A percentile compares a stretch with the other conserved stretches of the same genome.
These are phyloP conservation scores for Agrotis puta DNA, from an alignment of 2,888 invertebrate genomes.

Conservation along the genomic window DNA sequence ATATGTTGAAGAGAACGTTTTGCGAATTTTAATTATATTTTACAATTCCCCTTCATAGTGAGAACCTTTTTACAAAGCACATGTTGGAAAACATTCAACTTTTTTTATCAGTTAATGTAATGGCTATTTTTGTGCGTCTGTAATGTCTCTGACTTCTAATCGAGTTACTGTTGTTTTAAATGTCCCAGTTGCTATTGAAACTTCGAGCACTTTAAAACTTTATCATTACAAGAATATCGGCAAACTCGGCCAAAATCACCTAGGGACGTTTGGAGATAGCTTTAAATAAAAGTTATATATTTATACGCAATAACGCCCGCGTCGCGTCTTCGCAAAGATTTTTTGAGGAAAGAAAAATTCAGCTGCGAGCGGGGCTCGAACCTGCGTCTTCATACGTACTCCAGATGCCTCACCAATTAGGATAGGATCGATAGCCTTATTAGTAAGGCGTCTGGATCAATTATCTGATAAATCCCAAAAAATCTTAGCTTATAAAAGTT, in stretches of 20 bases:
- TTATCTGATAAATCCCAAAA: no score
- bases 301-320: no score
- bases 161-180: background rate
- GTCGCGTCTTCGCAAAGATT: no score
- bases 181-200: background rate
- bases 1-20: slow-evolving; percentile 39
- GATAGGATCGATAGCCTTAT: no score
- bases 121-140: background rate
- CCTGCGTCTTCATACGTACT: no score
- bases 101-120: background rate
- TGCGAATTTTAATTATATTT: slow-evolving; percentile 50
- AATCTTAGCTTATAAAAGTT: background rate
- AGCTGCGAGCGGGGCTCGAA: no score
- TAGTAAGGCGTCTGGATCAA: no score
- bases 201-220: background rate
- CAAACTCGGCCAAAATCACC: background rate
- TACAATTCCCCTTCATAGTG: slow-evolving; percentile 29
- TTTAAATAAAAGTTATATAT: no score
- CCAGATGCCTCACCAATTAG: no score
- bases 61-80: slow-evolving; percentile 15
- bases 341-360: no score
- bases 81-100: background rate
- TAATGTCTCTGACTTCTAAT: background rate
- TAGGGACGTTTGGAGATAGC: background rate
- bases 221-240: background rate